Conservation (phyloP, 2,797 vertebrate species). For the Chelidonichthys spinosus region DNA sequence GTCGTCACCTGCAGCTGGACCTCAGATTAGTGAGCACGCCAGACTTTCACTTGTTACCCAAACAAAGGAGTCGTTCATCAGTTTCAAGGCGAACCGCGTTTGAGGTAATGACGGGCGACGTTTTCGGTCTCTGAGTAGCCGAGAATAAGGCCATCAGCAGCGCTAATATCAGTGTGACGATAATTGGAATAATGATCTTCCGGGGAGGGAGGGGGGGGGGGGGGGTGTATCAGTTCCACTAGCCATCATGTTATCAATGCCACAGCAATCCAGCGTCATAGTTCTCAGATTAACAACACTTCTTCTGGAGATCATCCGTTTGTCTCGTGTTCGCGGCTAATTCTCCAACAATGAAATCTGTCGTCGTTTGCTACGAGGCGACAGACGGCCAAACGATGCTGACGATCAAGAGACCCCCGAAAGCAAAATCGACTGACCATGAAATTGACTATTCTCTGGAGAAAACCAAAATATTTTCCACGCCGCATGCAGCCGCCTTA, state of each 20-base stretch:
- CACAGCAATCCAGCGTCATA: conserved; percentile 1
- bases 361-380: conserved; percentile 47
- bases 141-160: conserved; percentile 56
- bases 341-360: conserved; percentile 52
- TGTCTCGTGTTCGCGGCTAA: conserved; percentile 21
- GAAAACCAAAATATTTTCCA: conserved; percentile 45
- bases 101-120: conserved; percentile 48
- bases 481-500: conserved; percentile 17
- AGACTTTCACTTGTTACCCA: conserved; percentile 37
- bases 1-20: neutral
- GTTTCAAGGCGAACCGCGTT: conserved; percentile 16
- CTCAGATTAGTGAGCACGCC: neutral
- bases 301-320: conserved; percentile 9
- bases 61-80: conserved; percentile 54
- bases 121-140: conserved; percentile 41
- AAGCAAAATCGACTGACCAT: conserved; percentile 47
- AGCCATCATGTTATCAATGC: conserved; percentile 30
- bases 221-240: conserved; percentile 39
- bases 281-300: conserved; percentile 5
- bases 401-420: conserved; percentile 19
- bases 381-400: conserved; percentile 43
- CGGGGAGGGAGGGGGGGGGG: neutral
- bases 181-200: conserved; percentile 76
- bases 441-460: conserved; percentile 49
- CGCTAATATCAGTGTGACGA: conserved; percentile 53